Conservation (phyloP, 2,113 vertebrate genomes). For the Laticauda colubrina region DNA sequence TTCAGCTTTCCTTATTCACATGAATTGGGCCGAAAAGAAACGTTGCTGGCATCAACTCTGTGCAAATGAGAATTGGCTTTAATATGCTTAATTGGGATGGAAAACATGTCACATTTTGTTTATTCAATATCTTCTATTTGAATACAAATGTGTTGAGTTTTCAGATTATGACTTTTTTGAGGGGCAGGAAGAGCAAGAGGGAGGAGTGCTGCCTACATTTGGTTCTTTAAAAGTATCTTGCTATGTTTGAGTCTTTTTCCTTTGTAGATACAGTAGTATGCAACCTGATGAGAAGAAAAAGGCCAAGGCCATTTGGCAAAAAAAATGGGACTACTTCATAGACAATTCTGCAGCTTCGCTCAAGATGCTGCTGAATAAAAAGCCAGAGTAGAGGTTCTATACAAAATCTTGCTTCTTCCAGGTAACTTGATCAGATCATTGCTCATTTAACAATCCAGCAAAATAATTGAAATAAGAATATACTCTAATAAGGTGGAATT, state of each 20-base stretch:
- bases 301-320: conserved; percentile 72
- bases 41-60: background rate
- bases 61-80: background rate
- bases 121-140: background rate
- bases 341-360: conserved; percentile 55
- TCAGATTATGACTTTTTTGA: background rate
- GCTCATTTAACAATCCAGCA: background rate
- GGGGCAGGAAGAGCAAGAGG: background rate
- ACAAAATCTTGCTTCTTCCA: conserved; percentile 11
- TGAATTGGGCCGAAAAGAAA: background rate
- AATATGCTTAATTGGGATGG: background rate
- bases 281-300: conserved; percentile 60
- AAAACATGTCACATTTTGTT: background rate
- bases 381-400: background rate
- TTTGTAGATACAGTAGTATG: conserved; percentile 82
- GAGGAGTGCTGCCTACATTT: background rate
- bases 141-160: conserved; percentile 17
- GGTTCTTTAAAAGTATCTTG: conserved; percentile 37
- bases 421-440: background rate
- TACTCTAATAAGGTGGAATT: background rate
- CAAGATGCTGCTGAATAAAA: background rate
- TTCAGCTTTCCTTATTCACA: background rate
- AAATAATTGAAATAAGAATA: conserved; percentile 24
- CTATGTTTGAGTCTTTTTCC: conserved; percentile 3
- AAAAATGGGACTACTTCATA: conserved; percentile 83